Percentiles rank a stretch among this genome's conserved stretches.
Evolutionary conservation across 2,797 vertebrate species (phyloP).

Genomic region (Euphonia xanthogaster): DNA sequence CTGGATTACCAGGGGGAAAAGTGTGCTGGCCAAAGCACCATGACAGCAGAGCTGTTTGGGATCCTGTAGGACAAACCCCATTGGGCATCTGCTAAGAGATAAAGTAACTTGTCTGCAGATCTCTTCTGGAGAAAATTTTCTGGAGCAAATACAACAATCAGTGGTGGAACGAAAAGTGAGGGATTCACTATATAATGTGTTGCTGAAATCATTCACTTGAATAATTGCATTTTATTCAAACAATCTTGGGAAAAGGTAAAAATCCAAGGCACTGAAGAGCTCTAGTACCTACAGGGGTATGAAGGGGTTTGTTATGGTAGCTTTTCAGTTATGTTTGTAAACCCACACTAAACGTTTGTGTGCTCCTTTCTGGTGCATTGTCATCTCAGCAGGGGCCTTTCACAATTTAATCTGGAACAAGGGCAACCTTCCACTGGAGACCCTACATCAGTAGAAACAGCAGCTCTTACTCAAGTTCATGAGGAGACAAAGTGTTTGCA

Average conservation of each 20-base stretch:
- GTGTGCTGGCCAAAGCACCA: neutral
- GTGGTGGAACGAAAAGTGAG: neutral
- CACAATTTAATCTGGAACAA: neutral
- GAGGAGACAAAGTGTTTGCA: neutral
- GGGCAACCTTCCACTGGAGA: neutral
- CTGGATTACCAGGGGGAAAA: neutral
- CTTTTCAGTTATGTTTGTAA: neutral
- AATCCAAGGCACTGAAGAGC: neutral
- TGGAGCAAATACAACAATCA: neutral
- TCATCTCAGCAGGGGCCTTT: neutral
- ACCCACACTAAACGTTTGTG: accelerated
- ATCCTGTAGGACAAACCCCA: neutral
- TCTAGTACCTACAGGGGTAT: neutral
- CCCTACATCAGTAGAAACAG: neutral
- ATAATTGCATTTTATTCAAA: neutral
- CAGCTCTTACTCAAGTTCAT: neutral
- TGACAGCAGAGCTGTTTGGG: neutral
- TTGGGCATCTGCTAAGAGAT: neutral
- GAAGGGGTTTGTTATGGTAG: neutral
- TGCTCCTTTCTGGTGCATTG: neutral
- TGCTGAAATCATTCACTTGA: neutral
- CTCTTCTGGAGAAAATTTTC: neutral
- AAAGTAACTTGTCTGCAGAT: neutral
- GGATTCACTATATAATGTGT: neutral
- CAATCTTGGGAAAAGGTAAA: neutral